Conservation (phyloP, 2,888 invertebrate genomes). For the Zeuzera pyrina region DNA sequence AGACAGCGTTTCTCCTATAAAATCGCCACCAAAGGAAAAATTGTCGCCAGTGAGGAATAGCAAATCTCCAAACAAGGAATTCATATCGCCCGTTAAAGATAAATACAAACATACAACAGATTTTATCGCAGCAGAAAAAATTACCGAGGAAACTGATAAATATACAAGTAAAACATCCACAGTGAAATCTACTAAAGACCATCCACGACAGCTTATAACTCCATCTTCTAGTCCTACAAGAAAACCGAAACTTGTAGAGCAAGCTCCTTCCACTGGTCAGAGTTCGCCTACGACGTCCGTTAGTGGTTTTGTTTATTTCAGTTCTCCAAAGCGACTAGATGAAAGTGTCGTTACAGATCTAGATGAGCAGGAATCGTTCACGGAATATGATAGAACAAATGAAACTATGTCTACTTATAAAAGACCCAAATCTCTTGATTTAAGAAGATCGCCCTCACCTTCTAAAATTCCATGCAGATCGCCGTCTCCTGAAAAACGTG, state of each 20-base stretch:
- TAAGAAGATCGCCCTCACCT: slow-evolving; percentile 38
- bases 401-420: slow-evolving; percentile 18
- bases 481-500: slow-evolving; percentile 47
- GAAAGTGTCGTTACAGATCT: slow-evolving; percentile 45
- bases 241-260: slow-evolving; percentile 40
- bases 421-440: slow-evolving; percentile 27
- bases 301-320: slow-evolving; percentile 67
- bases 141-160: slow-evolving; percentile 38
- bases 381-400: slow-evolving; percentile 23
- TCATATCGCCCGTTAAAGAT: slow-evolving; percentile 26
- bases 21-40: slow-evolving; percentile 27
- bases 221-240: slow-evolving; percentile 69
- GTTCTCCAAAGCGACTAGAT: slow-evolving; percentile 39
- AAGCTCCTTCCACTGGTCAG: slow-evolving; percentile 53
- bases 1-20: no score
- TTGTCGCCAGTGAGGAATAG: slow-evolving; percentile 29
- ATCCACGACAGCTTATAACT: slow-evolving; percentile 50
- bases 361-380: slow-evolving; percentile 35
- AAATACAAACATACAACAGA: slow-evolving; percentile 39
- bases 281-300: slow-evolving; percentile 71
- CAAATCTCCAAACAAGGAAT: slow-evolving; percentile 29
- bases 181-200: slow-evolving; percentile 25
- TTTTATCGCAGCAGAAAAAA: slow-evolving; percentile 42
- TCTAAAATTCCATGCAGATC: slow-evolving; percentile 58
- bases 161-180: no score